Evolutionary conservation across 2,113 vertebrate genomes (phyloP), one percentile per base, ranked within the genome.

Genomic region (Picathartes gymnocephalus): DNA sequence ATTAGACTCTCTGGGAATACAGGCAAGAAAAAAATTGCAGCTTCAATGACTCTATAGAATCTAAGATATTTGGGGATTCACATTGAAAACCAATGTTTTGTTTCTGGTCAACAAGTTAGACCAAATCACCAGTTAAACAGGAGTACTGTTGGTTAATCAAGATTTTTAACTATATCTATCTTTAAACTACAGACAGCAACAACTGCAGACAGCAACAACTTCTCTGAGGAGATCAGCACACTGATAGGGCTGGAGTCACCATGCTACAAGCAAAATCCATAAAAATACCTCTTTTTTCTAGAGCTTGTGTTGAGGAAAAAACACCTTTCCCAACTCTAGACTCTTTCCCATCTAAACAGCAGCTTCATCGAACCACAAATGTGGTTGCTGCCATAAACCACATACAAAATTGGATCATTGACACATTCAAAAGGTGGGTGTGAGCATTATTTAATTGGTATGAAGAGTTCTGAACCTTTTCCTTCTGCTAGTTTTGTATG

Each of bases 311-410:
- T 47, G 11, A 84, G 12, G 58, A 12, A 27, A 72, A 77, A 6
- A 71, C 10, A 64, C 10, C 10, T 68, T 83, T 60, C 14, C 10
- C 2, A 33, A 14, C 20, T 45, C 9, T 40, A 86, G 30, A 69
- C 56, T 42, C 23, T 28, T 51, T 14, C 23, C 17, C 14, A 31
- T 42, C 27, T 42, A 50, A 89, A 57, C 6, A 79, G 47, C 5
- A 68, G 44, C 22, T 50, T 22, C 20, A 21, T 3, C 0, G 0
- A 61, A 28, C 3, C 37, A 37, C 11, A 9, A 66, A 37, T 11
- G 2, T 30, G 28, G 14, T 60, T 81, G 39, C 35, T 86, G 44
- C n/a, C 48, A 76, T 50, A 72, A 89, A 53, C 9, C 7, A 28
- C 22, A 17, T 23, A n/a, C 4, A 74, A 50, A 94, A 88, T 1